Evolutionary conservation across 2,113 vertebrate genomes (phyloP).

Genomic region (Notiomystis cincta): DNA sequence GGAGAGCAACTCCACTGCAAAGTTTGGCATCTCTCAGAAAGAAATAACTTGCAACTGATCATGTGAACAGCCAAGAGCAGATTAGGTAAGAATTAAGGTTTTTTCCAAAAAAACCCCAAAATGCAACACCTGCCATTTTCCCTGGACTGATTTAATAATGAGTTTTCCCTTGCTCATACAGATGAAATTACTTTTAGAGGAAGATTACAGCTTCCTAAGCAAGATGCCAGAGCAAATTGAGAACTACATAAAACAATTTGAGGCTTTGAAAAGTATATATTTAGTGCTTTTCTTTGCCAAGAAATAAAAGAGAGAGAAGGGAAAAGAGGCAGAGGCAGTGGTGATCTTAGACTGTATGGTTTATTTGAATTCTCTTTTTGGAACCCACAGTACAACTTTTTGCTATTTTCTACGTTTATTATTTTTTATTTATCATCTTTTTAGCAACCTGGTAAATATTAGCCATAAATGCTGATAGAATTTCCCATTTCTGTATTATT

Average conservation of each 20-base stretch:
- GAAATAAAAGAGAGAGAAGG: not conserved
- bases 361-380: not conserved
- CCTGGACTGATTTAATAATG: not conserved
- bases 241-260: not conserved
- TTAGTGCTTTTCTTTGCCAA: not conserved
- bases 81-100: not conserved
- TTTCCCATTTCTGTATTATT: not conserved
- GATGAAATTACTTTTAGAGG: not conserved
- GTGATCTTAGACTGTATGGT: not conserved
- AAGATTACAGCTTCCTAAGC: not conserved
- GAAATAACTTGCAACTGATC: not conserved
- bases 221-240: not conserved
- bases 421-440: not conserved
- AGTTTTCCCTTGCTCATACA: not conserved
- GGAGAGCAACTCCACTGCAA: not conserved
- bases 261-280: not conserved
- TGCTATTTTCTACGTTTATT: not conserved
- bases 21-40: not conserved
- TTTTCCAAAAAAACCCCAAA: not conserved
- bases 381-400: not conserved
- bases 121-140: not conserved
- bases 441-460: not conserved
- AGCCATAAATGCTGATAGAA: not conserved
- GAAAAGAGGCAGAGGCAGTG: not conserved
- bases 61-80: not conserved